Base-by-base conservation (phyloP, 2,888 invertebrate species). In the Scaptomyza reducta region DNA sequence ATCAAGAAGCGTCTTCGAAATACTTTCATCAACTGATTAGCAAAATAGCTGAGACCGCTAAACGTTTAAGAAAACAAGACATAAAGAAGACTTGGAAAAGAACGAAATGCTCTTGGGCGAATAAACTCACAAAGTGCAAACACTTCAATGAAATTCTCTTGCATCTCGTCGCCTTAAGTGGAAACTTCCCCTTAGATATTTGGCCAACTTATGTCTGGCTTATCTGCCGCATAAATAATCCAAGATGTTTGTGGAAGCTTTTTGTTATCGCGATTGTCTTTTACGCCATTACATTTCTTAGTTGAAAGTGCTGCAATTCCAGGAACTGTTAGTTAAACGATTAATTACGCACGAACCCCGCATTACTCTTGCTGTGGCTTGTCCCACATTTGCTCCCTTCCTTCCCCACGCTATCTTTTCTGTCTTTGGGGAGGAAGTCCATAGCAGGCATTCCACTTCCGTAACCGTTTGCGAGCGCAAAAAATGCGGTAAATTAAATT, bases 401-500 rank as follows among this genome's bases (percentile, higher is more conserved):
- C 29, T 35, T 41, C 16, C 14, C 29, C 10, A 22, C 0, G 18
- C 18, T 33, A 25, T 11, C n/a, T 18, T n/a, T 6, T 14, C n/a
- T 16, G 25, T 14, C 33, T 44, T 29, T 46, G 27, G n/a, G 11
- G 6, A 16, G 13, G 25, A 45, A 13, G 45, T 42, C 27, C 54
- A 42, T 13, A 38, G 75, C 70, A 58, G 66, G 56, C 66, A 70
- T 74, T 74, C 55, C 68, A 72, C 76, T 75, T 75, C 76, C 76
- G 76, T 49, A 74, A 67, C 65, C 66, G 69, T 29, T 40, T 51
- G 61, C 70, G 70, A 59, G 35, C 69, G 41, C 70, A 62, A 71
- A 66, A 70, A 77, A 81, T 76, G 72, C 63, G 77, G 74, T 64
- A 81, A 82, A 87, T 83, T 87, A 70, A 87, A 84, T 83, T 87